phyloP scores from a whole-genome alignment of 2,797 vertebrate genomes.

The Rallus crepitans region DNA sequence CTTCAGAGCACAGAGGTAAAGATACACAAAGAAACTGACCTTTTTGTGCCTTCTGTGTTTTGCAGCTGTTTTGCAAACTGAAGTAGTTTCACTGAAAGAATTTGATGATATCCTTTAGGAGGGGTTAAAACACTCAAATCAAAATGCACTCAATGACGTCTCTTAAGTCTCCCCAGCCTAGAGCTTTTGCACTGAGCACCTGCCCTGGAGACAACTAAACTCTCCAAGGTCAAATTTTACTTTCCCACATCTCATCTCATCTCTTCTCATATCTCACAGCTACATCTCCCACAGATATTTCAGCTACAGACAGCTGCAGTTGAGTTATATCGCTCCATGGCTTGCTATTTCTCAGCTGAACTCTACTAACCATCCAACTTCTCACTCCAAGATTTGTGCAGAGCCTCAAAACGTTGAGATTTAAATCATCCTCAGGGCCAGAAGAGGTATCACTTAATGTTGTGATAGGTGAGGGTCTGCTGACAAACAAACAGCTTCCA shows the following conservation, averaged over 20 bases:
- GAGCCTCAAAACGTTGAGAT: neutral
- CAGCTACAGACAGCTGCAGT: neutral
- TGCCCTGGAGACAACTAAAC: neutral
- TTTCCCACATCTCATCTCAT: neutral
- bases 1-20: neutral
- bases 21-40: neutral
- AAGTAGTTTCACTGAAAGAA: neutral
- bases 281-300: neutral
- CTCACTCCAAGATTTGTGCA: neutral
- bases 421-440: neutral
- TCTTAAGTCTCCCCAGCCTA: neutral
- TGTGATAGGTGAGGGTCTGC: neutral
- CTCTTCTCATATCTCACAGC: neutral
- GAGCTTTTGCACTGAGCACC: neutral
- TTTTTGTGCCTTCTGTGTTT: neutral
- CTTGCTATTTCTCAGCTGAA: neutral
- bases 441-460: neutral
- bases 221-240: neutral
- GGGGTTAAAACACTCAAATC: neutral
- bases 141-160: neutral
- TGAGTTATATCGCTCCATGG: neutral
- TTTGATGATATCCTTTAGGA: neutral
- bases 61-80: neutral
- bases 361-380: neutral
- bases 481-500: neutral